Evolutionary conservation across 2,113 vertebrate species (phyloP).

Genomic region (Silurus meridionalis): DNA sequence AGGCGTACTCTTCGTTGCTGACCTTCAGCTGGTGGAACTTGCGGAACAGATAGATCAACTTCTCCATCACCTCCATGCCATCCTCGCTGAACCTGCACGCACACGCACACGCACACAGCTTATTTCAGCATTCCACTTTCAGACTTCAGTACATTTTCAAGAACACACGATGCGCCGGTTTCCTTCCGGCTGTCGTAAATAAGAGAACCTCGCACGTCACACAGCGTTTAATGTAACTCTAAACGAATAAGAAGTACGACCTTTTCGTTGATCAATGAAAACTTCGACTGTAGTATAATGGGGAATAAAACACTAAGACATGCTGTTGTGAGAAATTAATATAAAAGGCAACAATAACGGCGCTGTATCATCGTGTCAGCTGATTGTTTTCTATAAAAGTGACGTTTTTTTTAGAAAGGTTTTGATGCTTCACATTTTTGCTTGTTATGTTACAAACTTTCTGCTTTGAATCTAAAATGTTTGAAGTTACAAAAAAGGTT

Average conservation of each 20-base stretch:
- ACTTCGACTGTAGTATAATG: neutral
- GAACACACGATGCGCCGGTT: neutral
- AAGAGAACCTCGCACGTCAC: neutral
- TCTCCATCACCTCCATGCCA: slow-evolving; percentile 98
- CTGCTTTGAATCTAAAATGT: neutral
- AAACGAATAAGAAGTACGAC: neutral
- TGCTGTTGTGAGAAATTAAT: neutral
- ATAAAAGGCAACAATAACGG: neutral
- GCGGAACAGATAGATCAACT: slow-evolving; percentile 94
- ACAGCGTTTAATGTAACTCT: neutral
- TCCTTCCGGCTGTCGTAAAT: neutral
- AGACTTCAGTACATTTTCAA: neutral
- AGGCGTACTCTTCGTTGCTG: slow-evolving; percentile 96
- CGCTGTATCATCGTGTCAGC: neutral
- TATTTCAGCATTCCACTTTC: neutral
- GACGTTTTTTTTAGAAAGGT: neutral
- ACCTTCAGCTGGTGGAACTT: slow-evolving; percentile 95
- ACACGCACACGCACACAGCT: slow-evolving; percentile 14
- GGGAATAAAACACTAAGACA: neutral
- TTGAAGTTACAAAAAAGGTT: neutral
- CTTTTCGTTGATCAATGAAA: neutral
- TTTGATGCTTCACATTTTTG: neutral
- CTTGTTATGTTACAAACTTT: neutral
- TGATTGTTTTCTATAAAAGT: neutral
- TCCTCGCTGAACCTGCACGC: slow-evolving; percentile 89